These are phyloP conservation scores for Electrophaes corylata DNA, from an alignment of 2,888 invertebrate species.

Conservation along the genomic window DNA sequence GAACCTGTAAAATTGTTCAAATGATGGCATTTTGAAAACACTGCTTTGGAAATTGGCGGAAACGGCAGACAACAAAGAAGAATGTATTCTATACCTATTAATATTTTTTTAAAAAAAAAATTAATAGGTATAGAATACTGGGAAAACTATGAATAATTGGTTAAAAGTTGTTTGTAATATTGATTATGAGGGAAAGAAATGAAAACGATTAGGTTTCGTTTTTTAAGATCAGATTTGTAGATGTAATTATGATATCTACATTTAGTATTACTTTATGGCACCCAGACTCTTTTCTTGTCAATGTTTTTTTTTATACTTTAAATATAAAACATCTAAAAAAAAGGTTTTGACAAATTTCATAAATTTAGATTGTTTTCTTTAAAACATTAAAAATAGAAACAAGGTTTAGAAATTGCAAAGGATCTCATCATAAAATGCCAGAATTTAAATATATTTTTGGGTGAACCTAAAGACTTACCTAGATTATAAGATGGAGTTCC, in stretches of 20 bases:
- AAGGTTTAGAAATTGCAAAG: background rate
- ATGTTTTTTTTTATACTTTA: background rate
- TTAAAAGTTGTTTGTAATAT: too few species aligned
- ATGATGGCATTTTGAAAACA: conserved; percentile 38
- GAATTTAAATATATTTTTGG: conserved; percentile 39
- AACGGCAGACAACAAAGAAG: background rate
- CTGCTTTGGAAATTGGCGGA: conserved; percentile 3
- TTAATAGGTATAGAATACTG: background rate
- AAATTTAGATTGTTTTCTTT: background rate
- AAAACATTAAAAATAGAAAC: background rate
- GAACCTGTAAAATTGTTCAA: conserved; percentile 37
- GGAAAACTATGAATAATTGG: background rate
- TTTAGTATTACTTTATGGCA: background rate
- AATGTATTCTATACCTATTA: background rate
- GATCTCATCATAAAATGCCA: conserved; percentile 34
- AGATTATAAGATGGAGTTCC: conserved; percentile 64
- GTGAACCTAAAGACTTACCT: conserved; percentile 45
- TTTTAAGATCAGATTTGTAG: too few species aligned
- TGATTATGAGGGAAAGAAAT: too few species aligned
- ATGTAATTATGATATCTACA: too few species aligned
- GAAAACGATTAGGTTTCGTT: too few species aligned
- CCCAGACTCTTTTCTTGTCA: background rate
- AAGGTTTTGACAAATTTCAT: background rate
- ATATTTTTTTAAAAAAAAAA: background rate
- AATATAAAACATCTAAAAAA: background rate